phyloP scores from a whole-genome alignment of 92 coral and sea anemone species.

The Metridium senile region DNA sequence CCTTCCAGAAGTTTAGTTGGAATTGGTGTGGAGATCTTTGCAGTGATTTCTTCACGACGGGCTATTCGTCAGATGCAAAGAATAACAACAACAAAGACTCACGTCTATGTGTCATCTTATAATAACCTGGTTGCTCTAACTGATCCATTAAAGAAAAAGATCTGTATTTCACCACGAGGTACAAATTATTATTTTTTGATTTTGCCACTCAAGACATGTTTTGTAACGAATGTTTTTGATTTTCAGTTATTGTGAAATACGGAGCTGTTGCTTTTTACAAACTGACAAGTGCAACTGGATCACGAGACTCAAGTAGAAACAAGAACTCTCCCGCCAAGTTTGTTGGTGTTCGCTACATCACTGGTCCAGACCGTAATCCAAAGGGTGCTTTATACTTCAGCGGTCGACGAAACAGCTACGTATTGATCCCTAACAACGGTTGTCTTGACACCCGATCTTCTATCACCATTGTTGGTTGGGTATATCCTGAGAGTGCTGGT shows the following conservation, averaged over 20 bases:
- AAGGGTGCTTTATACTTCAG: slow-evolving; percentile 47
- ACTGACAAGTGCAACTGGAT: slow-evolving; percentile 36
- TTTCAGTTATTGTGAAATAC: slow-evolving; percentile 41
- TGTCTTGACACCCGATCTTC: slow-evolving; percentile 58
- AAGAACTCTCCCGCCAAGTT: slow-evolving; percentile 52
- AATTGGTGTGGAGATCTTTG: slow-evolving; percentile 61
- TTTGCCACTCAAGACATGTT: not conserved
- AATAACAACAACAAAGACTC: slow-evolving; percentile 51
- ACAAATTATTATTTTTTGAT: not conserved
- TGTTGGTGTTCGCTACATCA: slow-evolving; percentile 34
- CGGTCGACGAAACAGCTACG: slow-evolving; percentile 51
- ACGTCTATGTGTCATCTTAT: slow-evolving; percentile 28
- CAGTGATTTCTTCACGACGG: slow-evolving; percentile 39
- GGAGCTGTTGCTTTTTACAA: slow-evolving; percentile 54
- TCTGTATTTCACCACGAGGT: slow-evolving; percentile 49
- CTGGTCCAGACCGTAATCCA: slow-evolving; percentile 53
- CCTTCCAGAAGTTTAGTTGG: slow-evolving; percentile 56
- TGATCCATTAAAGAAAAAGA: slow-evolving; percentile 33
- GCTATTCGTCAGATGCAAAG: slow-evolving; percentile 15
- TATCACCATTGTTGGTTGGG: slow-evolving; percentile 42
- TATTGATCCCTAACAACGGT: slow-evolving; percentile 51
- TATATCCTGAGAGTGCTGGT: slow-evolving; percentile 33
- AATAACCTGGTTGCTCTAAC: slow-evolving; percentile 31
- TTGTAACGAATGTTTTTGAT: not conserved
- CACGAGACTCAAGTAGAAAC: slow-evolving; percentile 47